A percentile compares a stretch with the other conserved stretches of the same genome.
Conservation (phyloP, 1,140 invertebrate species). For the Hyposmocoma kahamanoa region DNA sequence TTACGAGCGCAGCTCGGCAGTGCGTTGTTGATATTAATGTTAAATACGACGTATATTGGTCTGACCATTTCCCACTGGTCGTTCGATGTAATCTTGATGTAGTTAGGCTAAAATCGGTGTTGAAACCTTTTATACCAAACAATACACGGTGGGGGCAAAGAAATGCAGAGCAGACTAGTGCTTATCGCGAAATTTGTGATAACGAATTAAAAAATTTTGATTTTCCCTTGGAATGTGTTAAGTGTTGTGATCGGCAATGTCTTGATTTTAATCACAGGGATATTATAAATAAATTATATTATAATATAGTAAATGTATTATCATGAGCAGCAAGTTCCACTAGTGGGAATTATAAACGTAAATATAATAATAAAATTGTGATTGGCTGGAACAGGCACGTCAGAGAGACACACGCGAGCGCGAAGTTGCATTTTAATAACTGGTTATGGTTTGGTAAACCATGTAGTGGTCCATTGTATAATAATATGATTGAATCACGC, state of each 20-base stretch:
- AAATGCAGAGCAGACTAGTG: neutral
- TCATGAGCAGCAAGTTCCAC: neutral
- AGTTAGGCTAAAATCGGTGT: neutral
- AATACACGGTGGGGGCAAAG: neutral
- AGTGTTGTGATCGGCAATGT: neutral
- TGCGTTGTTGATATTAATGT: neutral
- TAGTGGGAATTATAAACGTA: neutral
- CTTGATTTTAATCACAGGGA: neutral
- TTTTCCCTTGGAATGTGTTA: neutral
- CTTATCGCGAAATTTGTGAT: neutral
- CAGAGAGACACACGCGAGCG: neutral
- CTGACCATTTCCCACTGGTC: neutral
- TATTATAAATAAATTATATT: neutral
- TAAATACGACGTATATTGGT: neutral
- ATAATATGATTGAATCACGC: neutral
- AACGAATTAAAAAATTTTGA: neutral
- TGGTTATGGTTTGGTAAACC: neutral
- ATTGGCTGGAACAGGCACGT: neutral
- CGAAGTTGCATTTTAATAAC: neutral
- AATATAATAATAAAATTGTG: neutral
- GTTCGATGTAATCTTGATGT: neutral
- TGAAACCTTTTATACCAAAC: neutral
- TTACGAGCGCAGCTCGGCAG: neutral
- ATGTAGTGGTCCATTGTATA: neutral
- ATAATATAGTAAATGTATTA: neutral